Percentiles rank a stretch among this genome's conserved stretches.
These are phyloP conservation scores for Neodiprion virginianus DNA, from an alignment of 1,140 invertebrate species.

Conservation along the genomic window DNA sequence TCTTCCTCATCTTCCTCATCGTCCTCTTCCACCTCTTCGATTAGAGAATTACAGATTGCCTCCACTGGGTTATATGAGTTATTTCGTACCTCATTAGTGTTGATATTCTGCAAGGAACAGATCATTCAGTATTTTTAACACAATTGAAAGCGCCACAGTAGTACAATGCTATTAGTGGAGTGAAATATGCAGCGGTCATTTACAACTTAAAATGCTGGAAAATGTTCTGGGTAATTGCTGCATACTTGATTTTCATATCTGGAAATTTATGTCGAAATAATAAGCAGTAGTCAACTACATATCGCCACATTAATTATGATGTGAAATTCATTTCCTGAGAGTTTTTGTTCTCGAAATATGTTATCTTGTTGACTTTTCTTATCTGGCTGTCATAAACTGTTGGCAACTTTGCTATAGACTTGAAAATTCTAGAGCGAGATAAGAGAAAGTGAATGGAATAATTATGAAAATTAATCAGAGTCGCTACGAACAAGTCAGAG, in stretches of 20 bases:
- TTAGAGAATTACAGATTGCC: conserved; percentile 45
- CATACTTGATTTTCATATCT: no score
- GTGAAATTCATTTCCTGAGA: background rate
- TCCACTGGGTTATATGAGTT: conserved; percentile 55
- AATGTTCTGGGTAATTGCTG: no score
- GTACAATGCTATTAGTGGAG: conserved; percentile 40
- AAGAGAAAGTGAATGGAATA: background rate
- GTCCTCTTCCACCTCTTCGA: conserved; percentile 42
- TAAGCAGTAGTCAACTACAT: no score
- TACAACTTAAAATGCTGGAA: background rate
- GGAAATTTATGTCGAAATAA: no score
- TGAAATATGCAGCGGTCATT: background rate
- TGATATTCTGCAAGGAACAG: conserved; percentile 47
- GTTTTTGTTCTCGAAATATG: background rate
- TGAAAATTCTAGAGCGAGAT: background rate
- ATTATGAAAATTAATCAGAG: no score
- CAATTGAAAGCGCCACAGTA: conserved; percentile 33
- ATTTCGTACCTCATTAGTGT: conserved; percentile 43
- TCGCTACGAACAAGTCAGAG: no score
- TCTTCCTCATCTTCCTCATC: conserved; percentile 47
- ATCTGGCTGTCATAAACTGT: background rate
- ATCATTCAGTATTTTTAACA: conserved; percentile 25
- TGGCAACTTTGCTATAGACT: background rate
- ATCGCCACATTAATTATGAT: no score
- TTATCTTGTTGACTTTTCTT: background rate